phyloP scores from a whole-genome alignment of 2,888 invertebrate species.

The Agrotis clavis region DNA sequence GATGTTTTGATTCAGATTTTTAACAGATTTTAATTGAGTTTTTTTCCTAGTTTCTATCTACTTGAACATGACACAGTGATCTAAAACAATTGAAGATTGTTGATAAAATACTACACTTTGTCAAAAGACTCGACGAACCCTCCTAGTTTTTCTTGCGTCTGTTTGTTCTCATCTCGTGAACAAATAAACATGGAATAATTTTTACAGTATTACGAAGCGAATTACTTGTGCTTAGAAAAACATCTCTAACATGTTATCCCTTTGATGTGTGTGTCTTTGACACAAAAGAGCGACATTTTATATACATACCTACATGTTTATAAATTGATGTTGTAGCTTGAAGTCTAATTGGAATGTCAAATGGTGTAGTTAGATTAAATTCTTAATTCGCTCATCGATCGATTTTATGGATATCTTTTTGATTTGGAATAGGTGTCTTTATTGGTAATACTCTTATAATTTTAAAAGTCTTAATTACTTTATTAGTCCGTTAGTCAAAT shows the following conservation, averaged over 20 bases:
- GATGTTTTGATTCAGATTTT: background rate
- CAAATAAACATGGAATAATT: slow-evolving; percentile 71
- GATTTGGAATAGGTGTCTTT: background rate
- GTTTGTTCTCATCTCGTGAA: slow-evolving; percentile 56
- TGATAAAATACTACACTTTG: slow-evolving; percentile 27
- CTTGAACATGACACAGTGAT: background rate
- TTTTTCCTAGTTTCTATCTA: too few relatives aligned
- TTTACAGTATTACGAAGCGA: slow-evolving; percentile 64
- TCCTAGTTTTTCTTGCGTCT: slow-evolving; percentile 49
- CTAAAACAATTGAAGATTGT: slow-evolving; percentile 27
- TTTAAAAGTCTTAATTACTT: too few relatives aligned
- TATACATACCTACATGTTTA: slow-evolving; percentile 12
- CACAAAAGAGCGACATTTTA: slow-evolving; percentile 55
- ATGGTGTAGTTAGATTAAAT: background rate
- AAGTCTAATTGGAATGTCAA: slow-evolving; percentile 15
- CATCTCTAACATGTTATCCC: slow-evolving; percentile 57
- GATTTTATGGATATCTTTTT: background rate
- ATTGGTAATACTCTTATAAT: background rate
- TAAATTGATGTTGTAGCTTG: slow-evolving; percentile 16
- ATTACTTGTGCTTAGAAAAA: slow-evolving; percentile 64
- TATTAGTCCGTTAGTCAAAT: too few relatives aligned
- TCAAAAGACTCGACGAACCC: slow-evolving; percentile 44
- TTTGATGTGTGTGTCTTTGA: slow-evolving; percentile 65
- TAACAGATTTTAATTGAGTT: background rate
- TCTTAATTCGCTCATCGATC: background rate